Percentiles rank a stretch among this genome's conserved stretches.
Conservation (phyloP, 2,888 invertebrate genomes). For the Micoletzkya japonica region DNA sequence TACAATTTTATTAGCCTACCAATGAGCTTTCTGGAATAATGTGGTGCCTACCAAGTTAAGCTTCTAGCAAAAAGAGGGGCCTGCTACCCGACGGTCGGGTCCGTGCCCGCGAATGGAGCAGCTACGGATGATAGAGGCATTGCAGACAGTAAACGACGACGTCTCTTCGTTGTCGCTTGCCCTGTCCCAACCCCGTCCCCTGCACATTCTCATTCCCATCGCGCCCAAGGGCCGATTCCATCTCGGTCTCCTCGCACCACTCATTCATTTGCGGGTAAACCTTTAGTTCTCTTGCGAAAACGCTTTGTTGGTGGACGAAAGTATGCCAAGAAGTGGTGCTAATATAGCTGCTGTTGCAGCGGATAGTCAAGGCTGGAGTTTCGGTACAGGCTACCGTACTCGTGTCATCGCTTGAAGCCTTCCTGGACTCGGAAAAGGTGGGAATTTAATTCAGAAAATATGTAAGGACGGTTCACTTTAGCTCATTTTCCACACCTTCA, state of each 20-base stretch:
- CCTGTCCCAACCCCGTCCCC: neutral
- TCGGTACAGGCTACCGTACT: conserved; percentile 41
- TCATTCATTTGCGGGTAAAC: conserved; percentile 40
- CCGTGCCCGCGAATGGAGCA: no score
- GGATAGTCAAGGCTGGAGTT: conserved; percentile 32
- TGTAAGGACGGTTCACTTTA: no score
- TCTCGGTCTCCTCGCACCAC: conserved; percentile 41
- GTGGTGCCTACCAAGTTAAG: no score
- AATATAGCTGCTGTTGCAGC: conserved; percentile 22
- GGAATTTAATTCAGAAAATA: neutral
- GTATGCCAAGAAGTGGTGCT: neutral
- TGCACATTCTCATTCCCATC: conserved; percentile 33
- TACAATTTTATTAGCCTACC: no score
- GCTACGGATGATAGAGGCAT: neutral
- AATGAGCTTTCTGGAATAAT: no score
- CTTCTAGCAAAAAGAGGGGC: no score
- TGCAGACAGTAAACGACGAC: no score
- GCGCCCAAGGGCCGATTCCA: conserved; percentile 49
- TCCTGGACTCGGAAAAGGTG: conserved; percentile 57
- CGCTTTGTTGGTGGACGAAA: neutral
- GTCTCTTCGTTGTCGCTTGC: neutral
- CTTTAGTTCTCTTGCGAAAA: neutral
- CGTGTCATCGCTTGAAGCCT: conserved; percentile 58
- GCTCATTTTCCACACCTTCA: no score
- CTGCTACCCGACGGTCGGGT: no score